Evolutionary conservation across 2,797 vertebrate species (phyloP), one percentile per base, ranked within the genome.

Genomic region (Botia kubotai): DNA sequence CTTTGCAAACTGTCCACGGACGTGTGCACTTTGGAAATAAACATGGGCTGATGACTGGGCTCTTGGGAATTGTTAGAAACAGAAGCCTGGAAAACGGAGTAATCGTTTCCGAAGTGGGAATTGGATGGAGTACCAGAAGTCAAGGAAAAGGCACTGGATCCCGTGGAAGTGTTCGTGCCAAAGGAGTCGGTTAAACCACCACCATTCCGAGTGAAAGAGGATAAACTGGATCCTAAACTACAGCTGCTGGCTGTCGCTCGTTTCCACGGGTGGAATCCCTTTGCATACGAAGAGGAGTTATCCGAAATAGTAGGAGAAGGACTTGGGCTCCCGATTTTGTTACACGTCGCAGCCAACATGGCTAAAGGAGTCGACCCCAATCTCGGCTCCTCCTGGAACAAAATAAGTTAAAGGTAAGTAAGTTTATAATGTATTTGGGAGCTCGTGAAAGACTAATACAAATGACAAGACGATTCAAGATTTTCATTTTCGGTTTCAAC

Each of bases 271-370:
- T 16, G 19, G 82, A 85, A 86, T 72, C 53, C 23, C 60, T 4
- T 14, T 3, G 6, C 14, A n/a, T 6, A 52, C 2, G 13, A 17
- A 26, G 2, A 33, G 14, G 12, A 33, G 4, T 95, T 96, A 95
- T 98, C 97, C 92, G 97, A 96, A 86, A 98, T 94, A 13, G 97
- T 94, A 13, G 97, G 97, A 83, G 97, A 98, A 83, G 97, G 96
- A 93, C 96, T 97, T 90, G 96, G 95, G 88, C 96, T 98, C 92
- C 97, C 97, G 90, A 99, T 98, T 94, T 99, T 99, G 91, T 98
- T 98, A 87, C 97, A 98, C 92, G 97, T 98, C 87, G 97, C 97
- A 85, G 97, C 97, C 82, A 98, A 93, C 97, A 99, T 99, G 95
- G 97, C 97, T 96, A 99, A 94, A 90, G 97, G 97, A 94, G 97